These are phyloP conservation scores for Sturnus vulgaris DNA, from an alignment of 2,113 vertebrate species.

Conservation along the genomic window DNA sequence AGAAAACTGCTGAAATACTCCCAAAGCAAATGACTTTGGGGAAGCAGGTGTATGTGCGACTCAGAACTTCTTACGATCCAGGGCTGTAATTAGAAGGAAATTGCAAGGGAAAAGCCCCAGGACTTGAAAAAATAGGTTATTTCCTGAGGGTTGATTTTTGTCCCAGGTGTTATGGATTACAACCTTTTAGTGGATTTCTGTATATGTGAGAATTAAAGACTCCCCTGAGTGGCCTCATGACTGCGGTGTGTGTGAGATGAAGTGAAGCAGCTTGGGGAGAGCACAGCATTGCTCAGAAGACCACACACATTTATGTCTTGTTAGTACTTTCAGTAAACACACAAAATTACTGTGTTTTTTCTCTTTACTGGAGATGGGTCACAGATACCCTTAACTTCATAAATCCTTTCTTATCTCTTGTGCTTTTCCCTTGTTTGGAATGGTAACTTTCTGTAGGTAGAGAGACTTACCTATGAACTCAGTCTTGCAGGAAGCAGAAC, in stretches of 20 bases:
- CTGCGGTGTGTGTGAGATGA: neutral
- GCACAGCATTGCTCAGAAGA: neutral
- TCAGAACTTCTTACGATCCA: neutral
- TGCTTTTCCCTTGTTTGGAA: neutral
- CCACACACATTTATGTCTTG: neutral
- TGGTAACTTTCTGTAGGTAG: neutral
- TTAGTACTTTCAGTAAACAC: neutral
- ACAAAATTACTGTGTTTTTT: neutral
- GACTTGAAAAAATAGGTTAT: constrained; percentile 11
- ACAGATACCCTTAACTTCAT: neutral
- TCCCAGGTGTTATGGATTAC: neutral
- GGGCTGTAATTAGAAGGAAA: constrained; percentile 2
- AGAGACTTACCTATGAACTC: neutral
- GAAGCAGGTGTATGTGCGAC: neutral
- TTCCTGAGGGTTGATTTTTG: neutral
- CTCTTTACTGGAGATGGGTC: neutral
- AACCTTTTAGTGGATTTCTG: neutral
- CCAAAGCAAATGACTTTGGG: constrained; percentile 1
- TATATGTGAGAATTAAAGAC: neutral
- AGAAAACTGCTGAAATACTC: constrained; percentile 18
- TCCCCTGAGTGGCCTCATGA: neutral
- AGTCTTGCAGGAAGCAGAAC: neutral
- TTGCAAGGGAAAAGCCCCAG: neutral
- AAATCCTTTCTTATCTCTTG: neutral
- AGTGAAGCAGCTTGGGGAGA: neutral